A percentile compares a stretch with the other conserved stretches of the same genome.
phyloP scores from a whole-genome alignment of 2,113 vertebrate species.

The Isichthys henryi region DNA sequence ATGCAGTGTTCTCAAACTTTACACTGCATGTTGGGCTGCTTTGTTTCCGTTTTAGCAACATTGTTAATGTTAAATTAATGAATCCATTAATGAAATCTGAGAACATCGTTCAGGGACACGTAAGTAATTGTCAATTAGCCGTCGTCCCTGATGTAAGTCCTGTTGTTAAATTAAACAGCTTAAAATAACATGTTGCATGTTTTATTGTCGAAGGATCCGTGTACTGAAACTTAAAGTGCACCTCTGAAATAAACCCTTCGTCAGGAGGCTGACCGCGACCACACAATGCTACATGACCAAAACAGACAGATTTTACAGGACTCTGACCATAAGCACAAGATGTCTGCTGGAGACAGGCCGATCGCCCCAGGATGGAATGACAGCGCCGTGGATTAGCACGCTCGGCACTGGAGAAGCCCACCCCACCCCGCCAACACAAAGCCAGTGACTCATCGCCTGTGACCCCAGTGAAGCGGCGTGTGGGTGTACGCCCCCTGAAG shows the following conservation, averaged over 20 bases:
- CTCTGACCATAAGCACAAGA: background rate
- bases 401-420: background rate
- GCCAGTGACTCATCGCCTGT: background rate
- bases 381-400: background rate
- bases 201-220: background rate
- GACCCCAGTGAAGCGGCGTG: background rate
- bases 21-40: background rate
- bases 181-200: background rate
- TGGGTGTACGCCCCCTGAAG: background rate
- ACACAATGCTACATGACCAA: background rate
- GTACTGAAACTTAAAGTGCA: background rate
- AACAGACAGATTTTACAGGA: background rate
- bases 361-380: background rate
- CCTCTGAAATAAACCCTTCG: background rate
- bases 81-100: background rate
- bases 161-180: background rate
- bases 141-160: background rate
- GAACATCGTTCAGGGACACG: background rate
- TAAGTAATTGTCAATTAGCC: slow-evolving; percentile 3
- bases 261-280: background rate
- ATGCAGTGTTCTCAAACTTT: background rate
- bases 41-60: background rate
- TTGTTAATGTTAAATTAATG: background rate
- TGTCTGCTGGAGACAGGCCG: background rate
- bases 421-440: slow-evolving; percentile 6